Base-by-base conservation (phyloP, 2,797 vertebrate species). In the Cyprinella venusta region DNA sequence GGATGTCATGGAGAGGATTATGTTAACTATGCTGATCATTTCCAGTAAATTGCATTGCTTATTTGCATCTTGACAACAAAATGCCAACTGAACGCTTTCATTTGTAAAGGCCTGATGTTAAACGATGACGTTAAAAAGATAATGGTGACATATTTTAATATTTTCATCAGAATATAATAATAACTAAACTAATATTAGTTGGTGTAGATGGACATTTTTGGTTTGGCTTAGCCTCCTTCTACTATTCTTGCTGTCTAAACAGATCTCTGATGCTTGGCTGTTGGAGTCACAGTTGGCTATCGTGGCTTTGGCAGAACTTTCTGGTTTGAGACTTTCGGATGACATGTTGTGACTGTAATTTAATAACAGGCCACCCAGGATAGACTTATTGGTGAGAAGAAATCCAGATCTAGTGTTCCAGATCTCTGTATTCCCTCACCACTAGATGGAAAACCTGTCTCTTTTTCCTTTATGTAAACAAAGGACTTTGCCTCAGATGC, bases 351-450 rank as follows among this genome's bases (percentile, higher is more conserved):
- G 68, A 80, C 82, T 86, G 81, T 85, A 77, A 70, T 71, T 77
- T 81, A 50, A 48, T 82, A 83, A 77, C 33, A 75, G 78, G 80
- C 85, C 86, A 86, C 86, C 86, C 86, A 87, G 84, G 78, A 86
- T 76, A 71, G 71, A 79, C 71, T 61, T 76, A 76, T 50, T 79
- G 68, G 50, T 78, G 79, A 81, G 64, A 75, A 56, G 68, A 68
- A 59, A 78, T 75, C 2, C 26, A 63, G 8, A 64, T 77, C 69
- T 70, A 52, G 19, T 48, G 16, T 69, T 75, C 77, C 67, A 78
- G 63, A 70, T 59, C 50, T 69, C 59, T 59, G 61, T 64, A 36
- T 86, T 86, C 83, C 71, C 70, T 84, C 15, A 38, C 72, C 79
- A 38, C 64, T 13, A 75, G 59, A 82, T 80, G 64, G 69, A 87